Conservation (phyloP, 2,113 vertebrate species). For the Neofelis nebulosa region DNA sequence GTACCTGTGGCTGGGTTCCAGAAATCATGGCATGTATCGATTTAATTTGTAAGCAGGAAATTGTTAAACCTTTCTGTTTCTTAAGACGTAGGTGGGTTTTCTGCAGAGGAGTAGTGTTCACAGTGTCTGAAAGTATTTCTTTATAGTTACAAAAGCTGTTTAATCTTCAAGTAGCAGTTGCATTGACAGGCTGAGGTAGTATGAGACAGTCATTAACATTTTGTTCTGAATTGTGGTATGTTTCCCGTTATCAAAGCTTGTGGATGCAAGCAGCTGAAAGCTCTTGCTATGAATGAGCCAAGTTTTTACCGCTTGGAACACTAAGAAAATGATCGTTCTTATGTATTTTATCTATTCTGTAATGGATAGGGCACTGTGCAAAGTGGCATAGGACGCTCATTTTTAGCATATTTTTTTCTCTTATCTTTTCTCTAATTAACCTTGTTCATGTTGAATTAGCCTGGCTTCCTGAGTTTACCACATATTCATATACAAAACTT, state of each 20-base stretch:
- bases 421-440: neutral
- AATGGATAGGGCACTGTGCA: neutral
- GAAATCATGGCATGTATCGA: neutral
- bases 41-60: slow-evolving; percentile 34
- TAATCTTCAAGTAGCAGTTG: neutral
- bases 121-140: neutral
- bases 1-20: neutral
- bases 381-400: neutral
- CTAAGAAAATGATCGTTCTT: neutral
- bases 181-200: neutral
- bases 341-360: neutral
- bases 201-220: neutral
- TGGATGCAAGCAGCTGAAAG: neutral
- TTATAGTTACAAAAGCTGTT: neutral
- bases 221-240: neutral
- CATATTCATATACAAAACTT: neutral
- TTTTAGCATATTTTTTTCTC: neutral
- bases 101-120: neutral
- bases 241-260: neutral
- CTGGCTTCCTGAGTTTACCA: neutral
- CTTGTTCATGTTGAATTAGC: neutral
- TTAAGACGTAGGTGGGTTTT: neutral
- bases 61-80: neutral
- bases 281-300: neutral
- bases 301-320: neutral